Percentiles rank a stretch among this genome's conserved stretches.
These are phyloP conservation scores for Clanis bilineata DNA, from an alignment of 2,888 invertebrate genomes.

Conservation along the genomic window DNA sequence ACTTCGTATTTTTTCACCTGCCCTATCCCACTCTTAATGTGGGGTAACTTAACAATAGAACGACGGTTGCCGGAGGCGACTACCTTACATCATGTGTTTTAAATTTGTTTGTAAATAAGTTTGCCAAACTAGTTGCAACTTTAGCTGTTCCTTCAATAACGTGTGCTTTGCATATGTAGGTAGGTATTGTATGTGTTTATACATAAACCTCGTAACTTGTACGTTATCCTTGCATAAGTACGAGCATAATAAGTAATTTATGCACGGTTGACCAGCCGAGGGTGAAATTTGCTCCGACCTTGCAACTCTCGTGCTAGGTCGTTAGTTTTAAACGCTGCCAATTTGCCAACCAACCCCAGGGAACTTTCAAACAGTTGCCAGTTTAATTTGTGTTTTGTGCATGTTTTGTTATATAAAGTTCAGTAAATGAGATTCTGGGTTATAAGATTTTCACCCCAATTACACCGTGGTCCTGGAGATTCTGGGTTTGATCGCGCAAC, in stretches of 20 bases:
- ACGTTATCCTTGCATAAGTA: conserved; percentile 13
- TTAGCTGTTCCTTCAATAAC: too few species aligned
- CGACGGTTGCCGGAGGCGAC: too few species aligned
- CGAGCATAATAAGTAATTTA: too few species aligned
- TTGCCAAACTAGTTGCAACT: too few species aligned
- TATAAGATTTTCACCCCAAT: too few species aligned
- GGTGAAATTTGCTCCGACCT: conserved; percentile 32
- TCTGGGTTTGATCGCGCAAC: background rate
- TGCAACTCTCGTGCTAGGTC: background rate
- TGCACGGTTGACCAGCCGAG: conserved; percentile 27
- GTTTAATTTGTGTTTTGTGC: background rate
- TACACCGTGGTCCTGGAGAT: background rate
- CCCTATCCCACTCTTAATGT: too few species aligned
- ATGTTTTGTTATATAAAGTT: background rate
- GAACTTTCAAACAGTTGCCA: background rate
- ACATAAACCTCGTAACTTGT: background rate
- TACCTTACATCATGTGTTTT: too few species aligned
- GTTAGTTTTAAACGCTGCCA: conserved; percentile 11
- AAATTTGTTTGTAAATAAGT: too few species aligned
- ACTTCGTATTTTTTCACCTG: too few species aligned
- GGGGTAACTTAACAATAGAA: too few species aligned
- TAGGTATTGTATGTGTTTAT: background rate
- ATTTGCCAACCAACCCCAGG: conserved; percentile 1
- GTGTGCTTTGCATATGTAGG: too few species aligned
- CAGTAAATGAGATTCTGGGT: background rate